phyloP scores from a whole-genome alignment of 2,888 invertebrate species.

The Diarsia brunnea region DNA sequence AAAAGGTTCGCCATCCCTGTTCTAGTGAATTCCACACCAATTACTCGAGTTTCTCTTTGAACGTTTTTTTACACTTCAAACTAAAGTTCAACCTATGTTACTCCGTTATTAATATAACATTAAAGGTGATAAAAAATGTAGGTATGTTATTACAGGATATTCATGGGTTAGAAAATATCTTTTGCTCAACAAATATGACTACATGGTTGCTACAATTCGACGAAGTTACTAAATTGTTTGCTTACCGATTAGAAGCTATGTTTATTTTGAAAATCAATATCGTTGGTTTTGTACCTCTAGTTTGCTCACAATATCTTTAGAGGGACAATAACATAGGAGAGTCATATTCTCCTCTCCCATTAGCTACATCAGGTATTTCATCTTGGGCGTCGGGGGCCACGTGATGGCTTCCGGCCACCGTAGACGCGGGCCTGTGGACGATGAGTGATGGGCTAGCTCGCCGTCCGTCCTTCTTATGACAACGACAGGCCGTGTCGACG shows the following conservation, averaged over 20 bases:
- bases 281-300: not conserved
- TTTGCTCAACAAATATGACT: not conserved
- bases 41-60: no score
- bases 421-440: no score
- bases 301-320: not conserved
- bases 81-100: not conserved
- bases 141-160: no score
- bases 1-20: no score
- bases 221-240: conserved; percentile 2
- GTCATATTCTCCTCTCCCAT: no score
- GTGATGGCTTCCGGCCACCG: no score
- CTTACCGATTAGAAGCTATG: not conserved
- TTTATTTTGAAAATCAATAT: not conserved
- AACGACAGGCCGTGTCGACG: no score
- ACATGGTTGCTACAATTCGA: not conserved
- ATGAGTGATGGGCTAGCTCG: no score
- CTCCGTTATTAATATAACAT: not conserved
- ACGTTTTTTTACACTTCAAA: not conserved
- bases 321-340: not conserved
- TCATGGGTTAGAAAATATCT: not conserved
- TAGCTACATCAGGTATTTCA: not conserved
- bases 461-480: no score
- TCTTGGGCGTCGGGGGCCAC: no score
- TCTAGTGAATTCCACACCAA: conserved; percentile 3
- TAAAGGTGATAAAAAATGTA: no score